Base-by-base conservation (phyloP, 2,113 vertebrate species). In the Scophthalmus maximus region DNA sequence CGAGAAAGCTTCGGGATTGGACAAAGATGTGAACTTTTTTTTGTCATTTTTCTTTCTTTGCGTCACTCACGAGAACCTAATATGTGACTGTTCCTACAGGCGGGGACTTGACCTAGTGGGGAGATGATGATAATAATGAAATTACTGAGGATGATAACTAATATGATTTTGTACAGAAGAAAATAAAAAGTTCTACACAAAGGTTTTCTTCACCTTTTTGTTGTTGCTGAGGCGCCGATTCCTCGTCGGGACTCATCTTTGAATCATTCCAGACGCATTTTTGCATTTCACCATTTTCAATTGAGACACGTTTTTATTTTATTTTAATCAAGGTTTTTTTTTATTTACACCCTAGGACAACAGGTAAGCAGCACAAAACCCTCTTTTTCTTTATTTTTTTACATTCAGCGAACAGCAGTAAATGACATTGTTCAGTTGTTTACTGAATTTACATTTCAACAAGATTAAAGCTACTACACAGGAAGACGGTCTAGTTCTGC, bases 111-210 rank as follows among this genome's bases (percentile, higher is more conserved):
- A 82, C 58, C 57, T 86, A 73, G 75, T 56, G 44, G 59, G 68
- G 50, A 75, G 59, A 38, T 18, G 56, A 57, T 80, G 59, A 38
- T 18, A 58, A 57, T 80, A 50, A 71, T 78, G 66, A 83, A 75
- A 84, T 79, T 66, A 71, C 80, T 86, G 84, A 90, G 50, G 87
- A 74, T 85, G 61, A 22, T 68, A 68, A 90, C 84, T 83, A 87
- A 88, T 89, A 85, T 87, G 87, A 89, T 91, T 92, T 94, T 93
- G 92, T 93, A 92, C 89, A 92, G 89, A 87, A 82, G 23, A 86
- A 74, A 84, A 88, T 87, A 88, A 90, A 93, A 93, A 68, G 60
- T 63, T 90, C 91, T 86, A 89, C 55, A 70, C 71, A 86, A 87
- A 84, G 2, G 38, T 74, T 79, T 80, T 10, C 9, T 22, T 58